phyloP scores from a whole-genome alignment of 2,888 invertebrate genomes.

The Rhimphoctona megacephalus region DNA sequence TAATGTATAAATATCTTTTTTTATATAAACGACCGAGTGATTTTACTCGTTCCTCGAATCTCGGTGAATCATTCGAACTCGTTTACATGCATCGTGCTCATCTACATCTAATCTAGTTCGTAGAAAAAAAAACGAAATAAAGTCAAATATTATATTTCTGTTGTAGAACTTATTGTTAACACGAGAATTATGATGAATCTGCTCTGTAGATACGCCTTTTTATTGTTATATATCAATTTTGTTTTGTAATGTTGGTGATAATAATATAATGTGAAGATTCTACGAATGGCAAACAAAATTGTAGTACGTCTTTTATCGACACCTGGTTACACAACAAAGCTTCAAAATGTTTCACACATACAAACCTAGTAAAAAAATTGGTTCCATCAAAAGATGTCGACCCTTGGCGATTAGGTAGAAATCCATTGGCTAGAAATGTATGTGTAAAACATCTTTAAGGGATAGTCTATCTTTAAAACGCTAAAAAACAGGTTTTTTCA shows the following conservation, averaged over 20 bases:
- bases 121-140: conserved; percentile 26
- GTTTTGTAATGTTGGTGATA: conserved; percentile 25
- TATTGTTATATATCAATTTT: conserved; percentile 18
- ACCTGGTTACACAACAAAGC: neutral
- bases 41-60: conserved; percentile 12
- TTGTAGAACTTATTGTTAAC: conserved; percentile 66
- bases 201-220: conserved; percentile 52
- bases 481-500: too few relatives aligned
- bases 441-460: too few relatives aligned
- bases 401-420: neutral
- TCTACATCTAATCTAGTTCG: conserved; percentile 44
- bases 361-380: neutral
- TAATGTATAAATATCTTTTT: conserved; percentile 23
- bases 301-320: neutral
- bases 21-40: conserved; percentile 26
- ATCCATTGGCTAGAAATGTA: too few relatives aligned
- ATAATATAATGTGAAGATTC: neutral
- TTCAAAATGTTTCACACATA: neutral
- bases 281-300: neutral
- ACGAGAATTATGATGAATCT: conserved; percentile 10
- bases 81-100: conserved; percentile 37
- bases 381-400: neutral
- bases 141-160: conserved; percentile 64
- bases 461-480: too few relatives aligned
- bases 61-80: neutral